phyloP scores from a whole-genome alignment of 2,797 vertebrate species.

The Chaetophractus vellerosus region DNA sequence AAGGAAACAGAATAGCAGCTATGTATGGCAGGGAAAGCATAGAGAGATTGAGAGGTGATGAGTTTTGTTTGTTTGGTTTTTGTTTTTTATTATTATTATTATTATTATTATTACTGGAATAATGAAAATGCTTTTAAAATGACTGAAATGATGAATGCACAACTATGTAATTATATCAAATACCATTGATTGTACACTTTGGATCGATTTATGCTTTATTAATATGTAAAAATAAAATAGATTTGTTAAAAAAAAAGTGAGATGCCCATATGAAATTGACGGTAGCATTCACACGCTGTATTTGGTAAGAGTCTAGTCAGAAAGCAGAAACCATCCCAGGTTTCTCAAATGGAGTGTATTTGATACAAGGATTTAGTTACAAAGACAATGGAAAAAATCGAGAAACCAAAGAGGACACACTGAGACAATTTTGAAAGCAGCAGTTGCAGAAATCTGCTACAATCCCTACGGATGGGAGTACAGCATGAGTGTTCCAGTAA shows the following conservation, averaged over 20 bases:
- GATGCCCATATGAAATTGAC: neutral
- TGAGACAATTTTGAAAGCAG: neutral
- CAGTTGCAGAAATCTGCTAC: neutral
- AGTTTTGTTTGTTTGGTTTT: no score
- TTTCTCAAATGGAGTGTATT: neutral
- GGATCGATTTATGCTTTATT: no score
- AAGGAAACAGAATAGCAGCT: no score
- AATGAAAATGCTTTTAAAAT: no score
- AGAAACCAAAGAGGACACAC: neutral
- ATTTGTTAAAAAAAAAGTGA: neutral
- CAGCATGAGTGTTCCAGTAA: neutral
- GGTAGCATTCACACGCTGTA: neutral
- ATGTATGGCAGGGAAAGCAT: no score
- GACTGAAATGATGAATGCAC: no score
- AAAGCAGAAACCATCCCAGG: neutral
- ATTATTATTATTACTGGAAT: no score
- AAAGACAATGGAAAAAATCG: neutral
- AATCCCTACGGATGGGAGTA: neutral
- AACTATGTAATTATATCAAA: no score
- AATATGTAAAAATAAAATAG: no score
- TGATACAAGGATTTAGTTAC: neutral
- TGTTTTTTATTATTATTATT: no score
- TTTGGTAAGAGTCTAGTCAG: neutral
- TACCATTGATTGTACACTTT: no score
- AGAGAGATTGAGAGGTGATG: no score